phyloP scores from a whole-genome alignment of 2,888 invertebrate species.

The Eupelmus urozonus region DNA sequence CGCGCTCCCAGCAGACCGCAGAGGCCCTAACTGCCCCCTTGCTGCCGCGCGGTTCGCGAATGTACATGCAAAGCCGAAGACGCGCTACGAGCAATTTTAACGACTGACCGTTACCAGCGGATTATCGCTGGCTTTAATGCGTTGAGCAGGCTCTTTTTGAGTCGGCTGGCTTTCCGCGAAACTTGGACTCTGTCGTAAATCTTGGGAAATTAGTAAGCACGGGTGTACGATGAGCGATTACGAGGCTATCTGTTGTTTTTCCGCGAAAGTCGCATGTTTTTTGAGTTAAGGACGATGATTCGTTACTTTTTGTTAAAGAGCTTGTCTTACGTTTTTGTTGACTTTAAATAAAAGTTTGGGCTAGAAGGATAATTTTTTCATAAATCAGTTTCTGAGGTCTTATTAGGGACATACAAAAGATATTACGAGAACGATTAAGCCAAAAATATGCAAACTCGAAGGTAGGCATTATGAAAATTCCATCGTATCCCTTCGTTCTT shows the following conservation, averaged over 20 bases:
- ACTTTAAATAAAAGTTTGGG: too few species aligned
- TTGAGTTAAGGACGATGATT: too few species aligned
- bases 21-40: neutral
- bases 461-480: too few species aligned
- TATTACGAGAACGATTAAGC: too few species aligned
- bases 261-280: too few species aligned
- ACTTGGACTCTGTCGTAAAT: neutral
- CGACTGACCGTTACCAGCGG: neutral
- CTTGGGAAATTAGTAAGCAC: conserved; percentile 30
- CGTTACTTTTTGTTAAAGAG: too few species aligned
- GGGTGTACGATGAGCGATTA: conserved; percentile 3
- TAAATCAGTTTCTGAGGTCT: too few species aligned
- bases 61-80: neutral
- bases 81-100: conserved; percentile 5
- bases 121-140: neutral
- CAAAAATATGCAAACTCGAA: too few species aligned
- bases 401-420: too few species aligned
- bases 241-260: neutral
- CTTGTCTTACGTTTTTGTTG: too few species aligned
- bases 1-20: neutral
- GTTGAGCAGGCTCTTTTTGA: conserved; percentile 1
- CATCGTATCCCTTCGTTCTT: too few species aligned
- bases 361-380: too few species aligned
- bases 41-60: neutral
- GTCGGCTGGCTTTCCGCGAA: neutral